Conservation (phyloP, 2,113 vertebrate genomes). For the Candoia aspera region DNA sequence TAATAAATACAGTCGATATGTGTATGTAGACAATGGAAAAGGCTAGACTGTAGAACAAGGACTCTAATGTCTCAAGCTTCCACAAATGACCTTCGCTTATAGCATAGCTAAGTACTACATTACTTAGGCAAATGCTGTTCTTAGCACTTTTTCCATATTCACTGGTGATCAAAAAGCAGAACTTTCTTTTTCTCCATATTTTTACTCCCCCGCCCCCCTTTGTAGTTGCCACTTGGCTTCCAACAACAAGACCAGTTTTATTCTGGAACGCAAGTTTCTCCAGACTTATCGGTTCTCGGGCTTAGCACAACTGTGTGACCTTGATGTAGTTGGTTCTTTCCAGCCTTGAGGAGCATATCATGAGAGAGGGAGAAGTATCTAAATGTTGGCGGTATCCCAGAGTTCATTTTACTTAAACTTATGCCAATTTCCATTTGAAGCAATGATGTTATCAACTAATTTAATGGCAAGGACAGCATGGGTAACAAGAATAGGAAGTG, state of each 20-base stretch:
- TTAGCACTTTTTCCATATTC: not conserved
- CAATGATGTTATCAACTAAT: not conserved
- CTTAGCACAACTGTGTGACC: not conserved
- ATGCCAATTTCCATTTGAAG: not conserved
- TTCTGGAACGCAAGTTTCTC: not conserved
- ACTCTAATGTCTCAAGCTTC: not conserved
- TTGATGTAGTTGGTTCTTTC: not conserved
- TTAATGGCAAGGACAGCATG: not conserved
- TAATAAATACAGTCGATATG: not conserved
- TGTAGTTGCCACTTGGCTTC: not conserved
- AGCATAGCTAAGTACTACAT: not conserved
- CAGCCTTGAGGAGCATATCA: not conserved
- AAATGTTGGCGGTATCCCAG: not conserved
- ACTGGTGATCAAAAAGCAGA: not conserved
- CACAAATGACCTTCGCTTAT: not conserved
- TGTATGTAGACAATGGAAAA: not conserved
- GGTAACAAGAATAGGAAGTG: not conserved
- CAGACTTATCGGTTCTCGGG: not conserved
- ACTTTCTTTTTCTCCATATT: not conserved
- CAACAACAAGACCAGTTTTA: not conserved
- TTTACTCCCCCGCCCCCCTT: not conserved
- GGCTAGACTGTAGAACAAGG: not conserved
- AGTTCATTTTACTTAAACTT: not conserved
- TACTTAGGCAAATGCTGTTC: not conserved
- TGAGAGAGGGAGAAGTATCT: not conserved